Conservation (phyloP, 2,888 invertebrate genomes). For the Schizotus pectinicornis region DNA sequence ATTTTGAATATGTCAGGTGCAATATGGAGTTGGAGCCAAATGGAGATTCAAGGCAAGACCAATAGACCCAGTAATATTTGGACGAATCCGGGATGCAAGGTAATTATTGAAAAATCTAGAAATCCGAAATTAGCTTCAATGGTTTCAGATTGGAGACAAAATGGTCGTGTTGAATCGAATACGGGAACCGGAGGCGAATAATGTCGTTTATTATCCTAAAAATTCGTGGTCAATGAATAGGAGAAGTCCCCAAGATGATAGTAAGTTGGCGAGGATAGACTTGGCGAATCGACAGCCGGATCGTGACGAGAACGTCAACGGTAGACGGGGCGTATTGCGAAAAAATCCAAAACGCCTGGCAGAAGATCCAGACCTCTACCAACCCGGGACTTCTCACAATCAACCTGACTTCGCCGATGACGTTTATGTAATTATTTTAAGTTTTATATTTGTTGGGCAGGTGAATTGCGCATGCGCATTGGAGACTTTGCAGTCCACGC, state of each 20-base stretch:
- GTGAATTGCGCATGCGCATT: background rate
- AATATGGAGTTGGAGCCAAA: slow-evolving; percentile 76
- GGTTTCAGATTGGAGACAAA: slow-evolving; percentile 70
- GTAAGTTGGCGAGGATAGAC: slow-evolving; percentile 44
- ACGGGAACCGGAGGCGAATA: slow-evolving; percentile 62
- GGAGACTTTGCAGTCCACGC: background rate
- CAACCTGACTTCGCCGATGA: background rate
- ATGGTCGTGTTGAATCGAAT: slow-evolving; percentile 76
- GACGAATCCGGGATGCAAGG: slow-evolving; percentile 91
- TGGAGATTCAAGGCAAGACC: slow-evolving; percentile 77
- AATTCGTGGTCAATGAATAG: slow-evolving; percentile 39
- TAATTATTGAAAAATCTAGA: slow-evolving; percentile 46
- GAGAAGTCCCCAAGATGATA: slow-evolving; percentile 38
- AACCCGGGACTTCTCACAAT: slow-evolving; percentile 15
- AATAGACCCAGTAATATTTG: slow-evolving; percentile 87
- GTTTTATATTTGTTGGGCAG: background rate
- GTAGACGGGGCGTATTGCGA: slow-evolving; percentile 66
- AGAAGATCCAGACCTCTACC: slow-evolving; percentile 35
- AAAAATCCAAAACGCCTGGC: slow-evolving; percentile 46
- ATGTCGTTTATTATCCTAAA: slow-evolving; percentile 63
- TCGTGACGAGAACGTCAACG: slow-evolving; percentile 77
- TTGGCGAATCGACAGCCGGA: slow-evolving; percentile 58
- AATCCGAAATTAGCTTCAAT: slow-evolving; percentile 3
- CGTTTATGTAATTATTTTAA: background rate
- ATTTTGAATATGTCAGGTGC: slow-evolving; percentile 76